These are phyloP conservation scores for Buceros bicornis DNA, from an alignment of 2,797 vertebrate species.

Conservation along the genomic window DNA sequence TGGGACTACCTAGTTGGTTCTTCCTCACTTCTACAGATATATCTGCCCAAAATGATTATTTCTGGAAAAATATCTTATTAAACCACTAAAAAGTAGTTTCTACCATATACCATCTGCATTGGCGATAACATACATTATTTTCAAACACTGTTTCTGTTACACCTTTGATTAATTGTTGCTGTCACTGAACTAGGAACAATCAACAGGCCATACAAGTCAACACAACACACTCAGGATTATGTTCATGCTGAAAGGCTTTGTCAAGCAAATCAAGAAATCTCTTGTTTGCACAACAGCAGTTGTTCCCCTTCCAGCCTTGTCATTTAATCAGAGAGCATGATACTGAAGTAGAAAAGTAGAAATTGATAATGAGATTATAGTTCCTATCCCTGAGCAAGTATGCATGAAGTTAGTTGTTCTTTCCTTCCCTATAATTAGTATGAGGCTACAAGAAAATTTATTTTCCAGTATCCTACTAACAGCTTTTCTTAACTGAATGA, in stretches of 20 bases:
- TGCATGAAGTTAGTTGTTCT: background rate
- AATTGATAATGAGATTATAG: background rate
- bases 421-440: no score
- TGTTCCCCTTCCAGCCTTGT: background rate
- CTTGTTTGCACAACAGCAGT: background rate
- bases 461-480: background rate
- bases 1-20: background rate
- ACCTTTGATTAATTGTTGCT: background rate
- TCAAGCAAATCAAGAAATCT: background rate
- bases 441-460: background rate
- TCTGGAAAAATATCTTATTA: background rate
- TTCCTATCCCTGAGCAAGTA: background rate
- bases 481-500: background rate
- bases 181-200: background rate
- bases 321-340: constrained; percentile 1
- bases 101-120: background rate
- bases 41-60: background rate
- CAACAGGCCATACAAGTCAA: background rate
- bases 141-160: background rate
- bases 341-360: background rate
- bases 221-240: background rate
- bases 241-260: background rate
- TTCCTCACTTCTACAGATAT: background rate
- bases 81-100: background rate
- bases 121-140: background rate